A percentile compares a stretch with the other conserved stretches of the same genome.
phyloP scores from a whole-genome alignment of 2,888 invertebrate species.

The Yponomeuta evonymella region DNA sequence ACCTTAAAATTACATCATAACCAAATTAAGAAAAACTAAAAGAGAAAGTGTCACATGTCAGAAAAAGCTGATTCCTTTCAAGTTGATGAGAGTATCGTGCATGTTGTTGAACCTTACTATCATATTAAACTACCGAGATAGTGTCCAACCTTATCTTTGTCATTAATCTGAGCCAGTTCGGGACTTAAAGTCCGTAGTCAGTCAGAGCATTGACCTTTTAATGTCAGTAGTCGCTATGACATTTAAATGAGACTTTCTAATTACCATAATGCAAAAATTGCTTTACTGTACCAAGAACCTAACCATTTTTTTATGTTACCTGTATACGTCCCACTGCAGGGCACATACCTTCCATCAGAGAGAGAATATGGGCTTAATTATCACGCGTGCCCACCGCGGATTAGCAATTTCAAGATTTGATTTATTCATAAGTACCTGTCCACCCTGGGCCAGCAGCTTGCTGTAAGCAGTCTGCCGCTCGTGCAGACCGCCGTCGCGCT shows the following conservation, averaged over 20 bases:
- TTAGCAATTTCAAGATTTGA: too few species aligned
- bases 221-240: neutral
- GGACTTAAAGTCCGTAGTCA: neutral
- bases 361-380: too few species aligned
- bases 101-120: neutral
- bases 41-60: too few species aligned
- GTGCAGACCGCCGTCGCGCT: constrained; percentile 27
- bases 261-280: neutral
- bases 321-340: too few species aligned
- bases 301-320: too few species aligned
- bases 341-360: too few species aligned
- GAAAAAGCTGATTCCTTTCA: too few species aligned
- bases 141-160: neutral
- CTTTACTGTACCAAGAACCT: too few species aligned
- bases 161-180: neutral
- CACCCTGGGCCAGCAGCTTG: constrained; percentile 41
- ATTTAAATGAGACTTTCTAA: neutral
- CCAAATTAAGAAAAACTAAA: too few species aligned
- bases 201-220: neutral
- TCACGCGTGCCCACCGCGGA: too few species aligned
- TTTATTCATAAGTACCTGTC: neutral
- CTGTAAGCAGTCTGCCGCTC: constrained; percentile 58
- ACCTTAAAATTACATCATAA: too few species aligned
- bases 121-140: neutral
- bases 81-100: too few species aligned